Percentiles rank a stretch among this genome's conserved stretches.
phyloP scores from a whole-genome alignment of 2,797 vertebrate genomes.

The Neopelma chrysocephalum region DNA sequence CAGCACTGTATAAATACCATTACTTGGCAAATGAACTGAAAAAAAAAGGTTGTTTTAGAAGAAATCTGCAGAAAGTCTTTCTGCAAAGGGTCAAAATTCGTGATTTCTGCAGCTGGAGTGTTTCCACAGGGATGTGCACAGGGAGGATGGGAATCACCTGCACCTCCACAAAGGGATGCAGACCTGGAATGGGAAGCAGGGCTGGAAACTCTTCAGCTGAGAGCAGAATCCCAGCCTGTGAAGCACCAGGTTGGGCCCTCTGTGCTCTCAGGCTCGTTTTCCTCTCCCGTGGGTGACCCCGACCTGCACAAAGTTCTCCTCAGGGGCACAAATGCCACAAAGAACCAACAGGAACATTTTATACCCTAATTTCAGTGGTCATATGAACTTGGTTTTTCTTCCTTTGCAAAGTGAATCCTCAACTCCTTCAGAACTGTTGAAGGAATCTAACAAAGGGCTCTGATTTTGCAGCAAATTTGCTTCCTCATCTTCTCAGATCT shows the following conservation, averaged over 20 bases:
- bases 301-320: not conserved
- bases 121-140: not conserved
- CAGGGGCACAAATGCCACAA: not conserved
- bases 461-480: not conserved
- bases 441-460: not conserved
- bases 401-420: not conserved
- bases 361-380: not conserved
- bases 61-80: not conserved
- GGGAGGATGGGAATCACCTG: not conserved
- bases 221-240: not conserved
- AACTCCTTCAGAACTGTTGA: not conserved
- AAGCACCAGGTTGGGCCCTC: not conserved
- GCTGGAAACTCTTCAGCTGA: rapidly evolving
- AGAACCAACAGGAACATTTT: not conserved
- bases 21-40: not conserved
- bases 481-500: not conserved
- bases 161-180: not conserved
- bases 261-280: not conserved
- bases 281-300: not conserved
- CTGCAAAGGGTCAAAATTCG: not conserved
- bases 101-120: not conserved
- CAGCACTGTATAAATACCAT: not conserved
- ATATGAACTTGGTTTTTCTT: not conserved
- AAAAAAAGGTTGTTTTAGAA: not conserved
- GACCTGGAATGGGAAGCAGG: not conserved